phyloP scores from a whole-genome alignment of 1,140 invertebrate genomes.

The Drosophila subpulchrella region DNA sequence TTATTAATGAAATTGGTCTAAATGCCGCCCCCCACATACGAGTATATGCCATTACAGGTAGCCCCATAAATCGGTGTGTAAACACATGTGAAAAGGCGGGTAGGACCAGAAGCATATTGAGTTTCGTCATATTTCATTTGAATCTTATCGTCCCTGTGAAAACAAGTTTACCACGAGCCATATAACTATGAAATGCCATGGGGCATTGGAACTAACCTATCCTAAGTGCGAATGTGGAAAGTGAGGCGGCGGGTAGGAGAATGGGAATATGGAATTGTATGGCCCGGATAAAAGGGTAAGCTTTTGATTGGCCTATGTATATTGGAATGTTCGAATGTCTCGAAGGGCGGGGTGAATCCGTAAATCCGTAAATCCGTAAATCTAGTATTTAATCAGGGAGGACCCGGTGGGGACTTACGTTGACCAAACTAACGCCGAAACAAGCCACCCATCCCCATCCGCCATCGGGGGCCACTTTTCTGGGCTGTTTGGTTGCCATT shows the following conservation, averaged over 20 bases:
- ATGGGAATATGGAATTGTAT: background rate
- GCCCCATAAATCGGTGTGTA: conserved; percentile 35
- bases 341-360: background rate
- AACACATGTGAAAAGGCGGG: conserved; percentile 24
- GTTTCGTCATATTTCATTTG: conserved; percentile 35
- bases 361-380: background rate
- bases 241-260: background rate
- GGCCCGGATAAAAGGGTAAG: background rate
- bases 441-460: conserved; percentile 94
- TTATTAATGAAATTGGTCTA: conserved; percentile 20
- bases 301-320: conserved; percentile 15
- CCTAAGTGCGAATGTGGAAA: conserved; percentile 35
- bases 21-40: conserved; percentile 1
- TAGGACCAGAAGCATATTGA: conserved; percentile 20
- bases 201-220: conserved; percentile 43
- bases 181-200: conserved; percentile 7
- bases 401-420: conserved; percentile 86
- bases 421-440: conserved; percentile 91
- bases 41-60: conserved; percentile 23
- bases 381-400: background rate
- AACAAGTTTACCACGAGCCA: conserved; percentile 15
- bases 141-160: conserved; percentile 25
- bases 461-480: conserved; percentile 84
- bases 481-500: conserved; percentile 75
- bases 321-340: conserved; percentile 18